A percentile compares a stretch with the other conserved stretches of the same genome.
Evolutionary conservation across 2,113 vertebrate species (phyloP).

Genomic region (Pluvialis apricaria): DNA sequence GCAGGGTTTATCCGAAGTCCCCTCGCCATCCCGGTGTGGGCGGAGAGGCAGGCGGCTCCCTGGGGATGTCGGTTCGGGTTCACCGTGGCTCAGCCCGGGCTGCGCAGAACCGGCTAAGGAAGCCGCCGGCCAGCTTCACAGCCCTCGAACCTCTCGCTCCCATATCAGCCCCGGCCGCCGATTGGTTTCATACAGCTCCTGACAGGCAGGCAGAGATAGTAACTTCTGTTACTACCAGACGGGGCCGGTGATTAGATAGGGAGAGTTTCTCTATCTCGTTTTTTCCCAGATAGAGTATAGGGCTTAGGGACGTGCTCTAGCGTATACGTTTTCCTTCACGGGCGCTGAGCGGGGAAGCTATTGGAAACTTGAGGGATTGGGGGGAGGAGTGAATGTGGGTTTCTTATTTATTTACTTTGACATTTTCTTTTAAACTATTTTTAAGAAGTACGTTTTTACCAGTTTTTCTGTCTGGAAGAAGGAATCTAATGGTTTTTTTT

Average conservation of each 20-base stretch:
- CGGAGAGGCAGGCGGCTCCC: no score
- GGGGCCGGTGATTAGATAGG: constrained; percentile 39
- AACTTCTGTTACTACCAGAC: constrained; percentile 41
- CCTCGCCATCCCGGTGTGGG: neutral
- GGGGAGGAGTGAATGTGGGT: neutral
- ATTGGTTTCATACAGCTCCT: constrained; percentile 11
- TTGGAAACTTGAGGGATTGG: neutral
- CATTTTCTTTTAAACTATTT: constrained; percentile 35
- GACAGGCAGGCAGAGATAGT: constrained; percentile 48
- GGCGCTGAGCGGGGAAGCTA: neutral
- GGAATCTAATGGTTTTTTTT: neutral
- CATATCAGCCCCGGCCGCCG: neutral
- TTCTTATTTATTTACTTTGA: constrained; percentile 49
- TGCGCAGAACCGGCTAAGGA: accelerated
- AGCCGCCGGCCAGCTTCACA: neutral
- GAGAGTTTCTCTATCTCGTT: constrained; percentile 13
- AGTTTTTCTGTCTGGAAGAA: constrained; percentile 44
- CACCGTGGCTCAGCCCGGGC: neutral
- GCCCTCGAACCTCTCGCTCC: neutral
- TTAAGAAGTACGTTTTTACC: constrained; percentile 21
- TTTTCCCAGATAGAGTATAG: neutral
- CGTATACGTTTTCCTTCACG: neutral
- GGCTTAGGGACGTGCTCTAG: neutral
- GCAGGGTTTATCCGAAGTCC: neutral
- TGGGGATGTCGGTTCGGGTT: neutral